These are phyloP conservation scores for Eudyptes chrysolophus DNA, from an alignment of 2,113 vertebrate species.

Conservation along the genomic window DNA sequence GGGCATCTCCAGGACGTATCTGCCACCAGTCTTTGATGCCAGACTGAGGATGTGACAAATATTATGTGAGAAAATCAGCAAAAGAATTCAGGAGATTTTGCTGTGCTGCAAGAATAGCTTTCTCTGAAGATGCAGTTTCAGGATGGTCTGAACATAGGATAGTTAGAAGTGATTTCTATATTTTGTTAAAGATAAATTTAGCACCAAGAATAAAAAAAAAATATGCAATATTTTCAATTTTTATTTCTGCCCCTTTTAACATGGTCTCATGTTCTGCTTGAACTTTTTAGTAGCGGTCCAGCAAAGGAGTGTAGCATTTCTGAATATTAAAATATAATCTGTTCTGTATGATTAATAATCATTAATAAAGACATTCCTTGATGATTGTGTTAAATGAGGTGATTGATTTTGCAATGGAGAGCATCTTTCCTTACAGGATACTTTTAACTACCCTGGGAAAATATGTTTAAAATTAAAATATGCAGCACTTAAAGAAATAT, in stretches of 20 bases:
- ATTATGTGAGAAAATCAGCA: neutral
- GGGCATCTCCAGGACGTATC: neutral
- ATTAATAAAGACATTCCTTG: constrained; percentile 17
- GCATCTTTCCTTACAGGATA: neutral
- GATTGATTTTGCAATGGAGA: constrained; percentile 20
- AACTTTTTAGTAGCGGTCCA: neutral
- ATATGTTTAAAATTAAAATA: constrained; percentile 20
- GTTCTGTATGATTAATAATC: neutral
- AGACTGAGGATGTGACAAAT: neutral
- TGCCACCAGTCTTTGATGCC: neutral
- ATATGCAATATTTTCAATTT: neutral
- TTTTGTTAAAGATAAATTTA: neutral
- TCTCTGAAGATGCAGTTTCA: neutral
- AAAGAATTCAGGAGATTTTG: neutral
- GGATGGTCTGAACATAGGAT: neutral
- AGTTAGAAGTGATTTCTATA: neutral
- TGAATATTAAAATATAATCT: constrained; percentile 25
- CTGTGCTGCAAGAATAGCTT: neutral
- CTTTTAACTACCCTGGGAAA: neutral
- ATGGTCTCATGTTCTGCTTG: neutral
- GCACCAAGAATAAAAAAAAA: neutral
- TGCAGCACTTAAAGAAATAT: constrained; percentile 6
- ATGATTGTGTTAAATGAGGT: neutral
- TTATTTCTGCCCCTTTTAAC: neutral
- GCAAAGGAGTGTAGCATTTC: neutral